Conservation (phyloP, 2,888 invertebrate genomes). For the Lordiphosa andalusiaca region DNA sequence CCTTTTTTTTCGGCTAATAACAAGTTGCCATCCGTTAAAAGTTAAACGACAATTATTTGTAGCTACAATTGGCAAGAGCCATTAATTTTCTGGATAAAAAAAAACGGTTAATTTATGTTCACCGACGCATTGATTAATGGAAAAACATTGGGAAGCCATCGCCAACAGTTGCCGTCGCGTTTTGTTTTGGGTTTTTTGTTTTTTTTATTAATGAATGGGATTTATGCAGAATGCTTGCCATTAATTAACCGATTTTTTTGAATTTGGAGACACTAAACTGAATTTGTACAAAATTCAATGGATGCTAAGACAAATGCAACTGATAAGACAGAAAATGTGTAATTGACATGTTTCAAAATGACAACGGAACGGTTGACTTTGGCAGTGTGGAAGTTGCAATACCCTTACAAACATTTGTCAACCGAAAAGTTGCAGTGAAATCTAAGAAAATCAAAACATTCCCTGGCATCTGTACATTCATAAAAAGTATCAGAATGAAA, state of each 20-base stretch:
- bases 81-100: slow-evolving; percentile 25
- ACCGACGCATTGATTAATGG: slow-evolving; percentile 57
- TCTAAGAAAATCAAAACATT: no score
- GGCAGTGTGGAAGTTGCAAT: no score
- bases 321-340: no score
- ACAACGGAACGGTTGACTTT: no score
- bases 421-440: no score
- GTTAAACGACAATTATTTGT: slow-evolving; percentile 54
- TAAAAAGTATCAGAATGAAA: no score
- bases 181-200: slow-evolving; percentile 13
- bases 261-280: not conserved
- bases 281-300: no score
- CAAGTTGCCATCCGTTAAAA: slow-evolving; percentile 44
- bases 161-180: slow-evolving; percentile 10
- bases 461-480: no score
- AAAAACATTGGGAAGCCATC: slow-evolving; percentile 52
- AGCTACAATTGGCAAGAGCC: slow-evolving; percentile 52
- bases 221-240: slow-evolving; percentile 54
- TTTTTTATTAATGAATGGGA: slow-evolving; percentile 45
- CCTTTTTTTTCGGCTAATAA: slow-evolving; percentile 49
- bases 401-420: no score
- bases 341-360: no score
- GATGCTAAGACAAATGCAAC: no score
- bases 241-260: slow-evolving; percentile 48
- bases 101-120: slow-evolving; percentile 16